A percentile compares a stretch with the other conserved stretches of the same genome.
Conservation (phyloP, 2,797 vertebrate species). For the Dermochelys coriacea region DNA sequence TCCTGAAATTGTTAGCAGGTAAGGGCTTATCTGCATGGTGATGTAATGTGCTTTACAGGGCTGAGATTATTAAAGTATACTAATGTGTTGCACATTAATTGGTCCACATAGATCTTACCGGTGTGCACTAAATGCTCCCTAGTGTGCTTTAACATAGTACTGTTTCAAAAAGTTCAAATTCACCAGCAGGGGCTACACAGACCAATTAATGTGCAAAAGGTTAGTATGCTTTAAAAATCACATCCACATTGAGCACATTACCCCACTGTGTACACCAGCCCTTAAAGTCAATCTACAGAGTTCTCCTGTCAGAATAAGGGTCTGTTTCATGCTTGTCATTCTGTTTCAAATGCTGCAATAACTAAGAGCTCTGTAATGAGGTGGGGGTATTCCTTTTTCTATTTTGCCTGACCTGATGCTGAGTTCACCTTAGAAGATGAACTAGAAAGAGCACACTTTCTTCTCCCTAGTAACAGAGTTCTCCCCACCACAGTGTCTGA, state of each 20-base stretch:
- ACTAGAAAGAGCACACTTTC: neutral
- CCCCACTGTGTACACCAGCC: neutral
- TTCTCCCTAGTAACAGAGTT: neutral
- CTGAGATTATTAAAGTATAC: neutral
- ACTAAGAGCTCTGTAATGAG: conserved; percentile 41
- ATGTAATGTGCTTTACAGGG: neutral
- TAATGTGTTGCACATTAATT: neutral
- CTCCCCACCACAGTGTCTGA: neutral
- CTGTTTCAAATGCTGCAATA: neutral
- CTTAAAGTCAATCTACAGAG: neutral
- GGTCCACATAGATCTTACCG: neutral
- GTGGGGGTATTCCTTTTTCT: neutral
- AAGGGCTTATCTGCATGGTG: conserved; percentile 5
- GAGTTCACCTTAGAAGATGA: neutral
- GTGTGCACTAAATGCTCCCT: neutral
- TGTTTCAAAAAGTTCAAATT: neutral
- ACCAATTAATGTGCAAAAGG: neutral
- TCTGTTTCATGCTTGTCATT: neutral
- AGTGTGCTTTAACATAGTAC: neutral
- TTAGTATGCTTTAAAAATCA: neutral
- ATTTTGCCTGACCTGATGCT: neutral
- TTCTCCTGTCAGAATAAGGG: neutral
- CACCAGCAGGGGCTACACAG: neutral
- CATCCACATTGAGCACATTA: neutral
- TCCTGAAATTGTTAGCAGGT: neutral